Percentiles rank a stretch among this genome's conserved stretches.
Conservation (phyloP, 2,888 invertebrate genomes). For the Melanotus villosus region DNA sequence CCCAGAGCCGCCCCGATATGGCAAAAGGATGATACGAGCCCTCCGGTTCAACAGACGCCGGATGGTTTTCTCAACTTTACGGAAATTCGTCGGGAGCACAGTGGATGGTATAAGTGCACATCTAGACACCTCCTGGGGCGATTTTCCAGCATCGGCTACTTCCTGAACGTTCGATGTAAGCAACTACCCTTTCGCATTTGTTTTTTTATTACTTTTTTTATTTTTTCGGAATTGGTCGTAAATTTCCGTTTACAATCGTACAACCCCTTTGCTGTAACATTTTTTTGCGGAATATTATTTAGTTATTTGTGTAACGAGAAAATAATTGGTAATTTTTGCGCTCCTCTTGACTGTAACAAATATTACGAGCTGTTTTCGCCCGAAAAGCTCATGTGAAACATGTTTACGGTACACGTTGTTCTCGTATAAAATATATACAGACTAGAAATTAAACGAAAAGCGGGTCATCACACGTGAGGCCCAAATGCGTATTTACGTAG, state of each 20-base stretch:
- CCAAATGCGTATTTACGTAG: background rate
- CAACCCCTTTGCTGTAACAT: no score
- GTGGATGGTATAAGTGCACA: constrained; percentile 94
- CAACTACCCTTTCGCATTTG: no score
- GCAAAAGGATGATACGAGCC: constrained; percentile 74
- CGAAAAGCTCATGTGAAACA: constrained; percentile 2
- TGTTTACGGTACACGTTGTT: constrained; percentile 21
- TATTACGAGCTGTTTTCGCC: constrained; percentile 13
- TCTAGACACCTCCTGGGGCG: constrained; percentile 86
- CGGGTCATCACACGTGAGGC: background rate
- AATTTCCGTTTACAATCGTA: no score
- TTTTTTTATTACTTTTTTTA: no score
- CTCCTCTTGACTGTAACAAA: constrained; percentile 7
- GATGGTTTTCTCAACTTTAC: constrained; percentile 90
- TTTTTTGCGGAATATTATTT: background rate
- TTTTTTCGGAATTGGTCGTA: no score
- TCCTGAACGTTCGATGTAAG: constrained; percentile 90
- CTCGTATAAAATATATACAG: constrained; percentile 14
- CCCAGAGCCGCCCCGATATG: constrained; percentile 89
- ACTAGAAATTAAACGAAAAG: constrained; percentile 9
- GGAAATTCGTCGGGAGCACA: constrained; percentile 83
- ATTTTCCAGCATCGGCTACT: constrained; percentile 93
- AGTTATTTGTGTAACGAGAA: background rate
- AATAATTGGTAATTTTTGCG: constrained; percentile 6
- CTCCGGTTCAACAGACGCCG: constrained; percentile 76